Conservation (phyloP, 2,888 invertebrate species). For the Agriopis leucophaearia region DNA sequence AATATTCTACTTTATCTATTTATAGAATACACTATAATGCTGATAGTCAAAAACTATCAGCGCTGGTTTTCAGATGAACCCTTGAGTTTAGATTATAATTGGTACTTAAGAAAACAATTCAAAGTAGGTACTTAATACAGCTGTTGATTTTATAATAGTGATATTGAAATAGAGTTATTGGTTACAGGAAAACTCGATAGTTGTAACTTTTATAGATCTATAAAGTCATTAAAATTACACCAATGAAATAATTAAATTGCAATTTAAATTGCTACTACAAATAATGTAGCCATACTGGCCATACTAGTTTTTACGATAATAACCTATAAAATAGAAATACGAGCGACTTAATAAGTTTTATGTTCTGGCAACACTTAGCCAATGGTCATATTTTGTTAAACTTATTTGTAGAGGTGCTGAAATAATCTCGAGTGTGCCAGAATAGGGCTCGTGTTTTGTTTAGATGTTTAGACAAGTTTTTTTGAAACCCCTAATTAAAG, state of each 20-base stretch:
- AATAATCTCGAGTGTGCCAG: neutral
- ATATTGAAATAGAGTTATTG: neutral
- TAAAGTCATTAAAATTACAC: conserved; percentile 28
- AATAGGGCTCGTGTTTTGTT: no score
- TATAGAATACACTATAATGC: no score
- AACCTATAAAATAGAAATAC: conserved; percentile 40
- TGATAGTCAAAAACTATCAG: no score
- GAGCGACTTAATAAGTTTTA: conserved; percentile 54
- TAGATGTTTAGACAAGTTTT: no score
- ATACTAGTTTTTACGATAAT: conserved; percentile 44
- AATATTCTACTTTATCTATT: no score
- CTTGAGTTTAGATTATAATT: no score
- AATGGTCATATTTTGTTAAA: conserved; percentile 51
- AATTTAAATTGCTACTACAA: conserved; percentile 35
- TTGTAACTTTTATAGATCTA: conserved; percentile 4
- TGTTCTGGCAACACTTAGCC: conserved; percentile 52
- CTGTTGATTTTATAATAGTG: neutral
- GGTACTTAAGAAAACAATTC: neutral
- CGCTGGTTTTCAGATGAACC: no score
- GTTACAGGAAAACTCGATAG: neutral
- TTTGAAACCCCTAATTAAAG: neutral
- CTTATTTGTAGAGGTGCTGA: neutral
- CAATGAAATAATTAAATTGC: conserved; percentile 27
- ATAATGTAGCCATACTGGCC: conserved; percentile 8
- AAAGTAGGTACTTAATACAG: no score